Conservation (phyloP, 2,888 invertebrate species). For the Perizoma affinitatum region DNA sequence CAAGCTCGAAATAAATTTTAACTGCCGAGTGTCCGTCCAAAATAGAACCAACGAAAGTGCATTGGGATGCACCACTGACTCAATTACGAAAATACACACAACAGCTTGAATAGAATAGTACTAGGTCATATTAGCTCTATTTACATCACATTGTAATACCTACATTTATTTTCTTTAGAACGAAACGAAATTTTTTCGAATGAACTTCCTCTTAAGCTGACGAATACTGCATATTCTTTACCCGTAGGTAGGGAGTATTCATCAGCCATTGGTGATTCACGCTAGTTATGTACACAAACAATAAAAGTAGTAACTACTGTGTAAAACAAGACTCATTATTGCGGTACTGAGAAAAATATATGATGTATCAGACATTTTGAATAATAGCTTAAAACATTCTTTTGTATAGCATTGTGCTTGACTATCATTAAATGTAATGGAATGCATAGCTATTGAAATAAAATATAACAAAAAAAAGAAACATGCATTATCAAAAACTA, state of each 20-base stretch:
- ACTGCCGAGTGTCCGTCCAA: constrained; percentile 56
- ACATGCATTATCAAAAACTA: no score
- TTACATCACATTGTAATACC: constrained; percentile 14
- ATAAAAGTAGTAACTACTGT: neutral
- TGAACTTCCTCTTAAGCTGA: constrained; percentile 30
- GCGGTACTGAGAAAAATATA: constrained; percentile 28
- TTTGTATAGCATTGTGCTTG: no score
- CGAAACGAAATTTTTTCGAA: constrained; percentile 27
- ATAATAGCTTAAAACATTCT: no score
- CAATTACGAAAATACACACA: constrained; percentile 28
- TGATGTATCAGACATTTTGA: neutral
- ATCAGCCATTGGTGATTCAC: constrained; percentile 37
- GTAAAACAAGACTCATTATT: constrained; percentile 22
- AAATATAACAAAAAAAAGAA: neutral
- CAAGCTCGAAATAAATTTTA: constrained; percentile 67
- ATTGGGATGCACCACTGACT: constrained; percentile 43
- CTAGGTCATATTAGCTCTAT: constrained; percentile 7
- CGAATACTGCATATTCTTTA: constrained; percentile 20
- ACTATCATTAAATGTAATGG: no score
- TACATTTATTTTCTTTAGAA: constrained; percentile 16
- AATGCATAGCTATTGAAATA: neutral
- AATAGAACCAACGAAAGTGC: constrained; percentile 64
- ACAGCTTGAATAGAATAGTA: constrained; percentile 2
- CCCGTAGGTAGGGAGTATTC: constrained; percentile 15
- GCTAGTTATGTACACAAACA: constrained; percentile 21